Evolutionary conservation across 2,888 invertebrate genomes (phyloP).

Genomic region (Polyommatus icarus): DNA sequence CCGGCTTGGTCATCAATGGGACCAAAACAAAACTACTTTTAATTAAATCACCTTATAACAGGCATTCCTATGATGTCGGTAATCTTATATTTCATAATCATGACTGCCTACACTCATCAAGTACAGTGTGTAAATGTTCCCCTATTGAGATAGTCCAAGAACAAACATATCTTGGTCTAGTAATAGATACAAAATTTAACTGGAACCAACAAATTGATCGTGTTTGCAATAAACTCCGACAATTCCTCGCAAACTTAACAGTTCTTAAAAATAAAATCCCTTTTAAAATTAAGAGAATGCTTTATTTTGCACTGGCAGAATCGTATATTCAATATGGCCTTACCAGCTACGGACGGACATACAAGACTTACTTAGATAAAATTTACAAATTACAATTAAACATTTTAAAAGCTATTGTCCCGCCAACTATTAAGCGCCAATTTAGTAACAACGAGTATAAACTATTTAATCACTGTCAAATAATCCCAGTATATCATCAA

Average conservation of each 20-base stretch:
- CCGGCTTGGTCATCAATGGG: slow-evolving; percentile 35
- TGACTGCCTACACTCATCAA: slow-evolving; percentile 40
- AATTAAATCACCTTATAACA: slow-evolving; percentile 35
- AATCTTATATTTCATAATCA: slow-evolving; percentile 36
- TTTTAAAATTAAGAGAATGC: too few species aligned
- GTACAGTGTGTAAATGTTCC: slow-evolving; percentile 33
- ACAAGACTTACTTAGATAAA: too few species aligned
- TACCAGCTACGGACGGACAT: too few species aligned
- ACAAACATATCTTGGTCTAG: slow-evolving; percentile 36
- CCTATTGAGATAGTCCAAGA: slow-evolving; percentile 31
- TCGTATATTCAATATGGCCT: too few species aligned
- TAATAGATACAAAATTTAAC: slow-evolving; percentile 35
- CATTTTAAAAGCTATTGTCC: neutral
- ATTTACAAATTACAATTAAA: too few species aligned
- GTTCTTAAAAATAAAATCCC: too few species aligned
- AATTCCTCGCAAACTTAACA: too few species aligned
- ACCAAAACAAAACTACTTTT: slow-evolving; percentile 38
- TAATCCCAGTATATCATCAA: too few species aligned
- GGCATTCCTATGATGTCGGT: neutral
- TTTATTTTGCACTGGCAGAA: too few species aligned
- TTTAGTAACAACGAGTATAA: neutral
- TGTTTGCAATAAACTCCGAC: slow-evolving; percentile 35
- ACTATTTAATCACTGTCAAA: neutral
- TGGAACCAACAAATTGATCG: slow-evolving; percentile 35
- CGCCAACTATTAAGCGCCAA: neutral